These are phyloP conservation scores for Typhlomys cinereus DNA, from an alignment of 2,113 vertebrate species.

Conservation along the genomic window DNA sequence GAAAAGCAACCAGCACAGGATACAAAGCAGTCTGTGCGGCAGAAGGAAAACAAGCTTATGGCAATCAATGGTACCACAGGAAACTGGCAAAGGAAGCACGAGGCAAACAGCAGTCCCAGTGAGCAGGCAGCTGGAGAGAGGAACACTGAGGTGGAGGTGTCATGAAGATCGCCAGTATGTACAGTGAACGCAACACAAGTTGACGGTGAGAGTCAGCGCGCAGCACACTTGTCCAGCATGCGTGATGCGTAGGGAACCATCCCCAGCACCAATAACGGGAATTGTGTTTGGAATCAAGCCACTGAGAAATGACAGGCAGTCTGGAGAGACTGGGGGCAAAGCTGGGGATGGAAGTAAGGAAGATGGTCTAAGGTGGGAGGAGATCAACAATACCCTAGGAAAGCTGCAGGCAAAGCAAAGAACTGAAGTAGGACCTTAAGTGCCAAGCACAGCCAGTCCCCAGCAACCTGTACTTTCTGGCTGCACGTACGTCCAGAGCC, in stretches of 20 bases:
- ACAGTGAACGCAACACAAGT: background rate
- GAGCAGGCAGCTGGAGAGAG: background rate
- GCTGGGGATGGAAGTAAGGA: background rate
- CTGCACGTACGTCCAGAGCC: background rate
- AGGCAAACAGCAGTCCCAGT: background rate
- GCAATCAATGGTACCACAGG: background rate
- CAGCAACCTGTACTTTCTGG: background rate
- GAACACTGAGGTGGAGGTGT: background rate
- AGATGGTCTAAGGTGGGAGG: background rate
- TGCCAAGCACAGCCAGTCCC: background rate
- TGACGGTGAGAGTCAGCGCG: background rate
- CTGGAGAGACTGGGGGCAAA: background rate
- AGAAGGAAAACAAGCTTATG: background rate
- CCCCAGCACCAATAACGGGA: background rate
- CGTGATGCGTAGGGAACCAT: background rate
- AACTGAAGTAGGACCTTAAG: background rate
- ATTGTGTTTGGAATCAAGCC: background rate
- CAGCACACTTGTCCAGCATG: background rate
- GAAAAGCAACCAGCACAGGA: background rate
- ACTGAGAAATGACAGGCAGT: background rate
- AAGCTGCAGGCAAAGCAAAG: constrained; percentile 23
- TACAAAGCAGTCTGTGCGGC: background rate
- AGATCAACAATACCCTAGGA: background rate
- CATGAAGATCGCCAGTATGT: background rate
- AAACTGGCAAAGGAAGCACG: background rate